Evolutionary conservation across 2,888 invertebrate species (phyloP).

Genomic region (Kryphioiulus occultus): DNA sequence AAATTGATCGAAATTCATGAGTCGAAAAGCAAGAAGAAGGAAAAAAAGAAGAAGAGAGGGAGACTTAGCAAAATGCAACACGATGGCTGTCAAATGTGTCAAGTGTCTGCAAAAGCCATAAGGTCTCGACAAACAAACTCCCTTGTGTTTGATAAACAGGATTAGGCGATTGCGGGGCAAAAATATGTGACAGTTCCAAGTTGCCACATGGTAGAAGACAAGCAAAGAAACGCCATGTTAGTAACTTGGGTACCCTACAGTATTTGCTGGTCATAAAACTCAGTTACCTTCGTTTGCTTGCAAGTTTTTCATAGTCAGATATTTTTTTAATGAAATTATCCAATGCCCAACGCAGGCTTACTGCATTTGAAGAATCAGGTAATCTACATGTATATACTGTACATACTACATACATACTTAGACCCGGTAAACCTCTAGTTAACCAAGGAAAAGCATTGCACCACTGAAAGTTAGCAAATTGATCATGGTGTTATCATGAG

Average conservation of each 20-base stretch:
- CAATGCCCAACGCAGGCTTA: no score
- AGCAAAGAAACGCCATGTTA: not conserved
- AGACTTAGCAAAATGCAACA: not conserved
- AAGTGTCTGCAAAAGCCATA: constrained; percentile 46
- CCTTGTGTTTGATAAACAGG: constrained; percentile 45
- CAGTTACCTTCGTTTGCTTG: no score
- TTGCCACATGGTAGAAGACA: not conserved
- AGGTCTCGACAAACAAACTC: constrained; percentile 18
- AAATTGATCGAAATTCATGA: not conserved
- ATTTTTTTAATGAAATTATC: no score
- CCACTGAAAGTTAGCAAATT: no score
- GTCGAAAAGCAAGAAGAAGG: constrained; percentile 20
- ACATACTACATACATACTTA: no score
- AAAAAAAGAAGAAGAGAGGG: not conserved
- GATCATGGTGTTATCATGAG: no score
- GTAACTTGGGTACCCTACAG: not conserved
- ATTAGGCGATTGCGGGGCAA: constrained; percentile 8
- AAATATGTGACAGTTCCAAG: not conserved
- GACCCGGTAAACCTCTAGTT: no score
- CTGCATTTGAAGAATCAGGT: no score
- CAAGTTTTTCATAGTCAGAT: no score
- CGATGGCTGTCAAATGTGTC: constrained; percentile 46
- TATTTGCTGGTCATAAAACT: not conserved
- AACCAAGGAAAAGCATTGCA: no score
- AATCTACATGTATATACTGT: no score